Percentiles rank a stretch among this genome's conserved stretches.
Conservation (phyloP, 2,888 invertebrate genomes). For the Miltochrista miniata region DNA sequence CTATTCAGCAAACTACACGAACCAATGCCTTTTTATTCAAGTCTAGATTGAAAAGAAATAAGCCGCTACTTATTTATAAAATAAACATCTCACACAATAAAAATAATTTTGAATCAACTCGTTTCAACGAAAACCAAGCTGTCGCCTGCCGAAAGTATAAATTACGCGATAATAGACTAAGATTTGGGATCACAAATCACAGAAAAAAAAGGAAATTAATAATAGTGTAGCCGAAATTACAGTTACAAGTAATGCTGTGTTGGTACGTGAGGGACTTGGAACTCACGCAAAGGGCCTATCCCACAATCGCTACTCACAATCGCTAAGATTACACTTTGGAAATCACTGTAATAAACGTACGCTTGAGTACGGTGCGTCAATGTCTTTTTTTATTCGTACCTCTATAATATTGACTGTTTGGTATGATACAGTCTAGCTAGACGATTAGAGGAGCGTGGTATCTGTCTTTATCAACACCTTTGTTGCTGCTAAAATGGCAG, state of each 20-base stretch:
- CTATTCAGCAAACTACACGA: neutral
- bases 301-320: constrained; percentile 58
- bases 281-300: constrained; percentile 70
- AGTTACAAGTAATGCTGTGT: constrained; percentile 13
- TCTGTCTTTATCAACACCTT: too few species aligned
- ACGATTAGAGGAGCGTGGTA: too few species aligned
- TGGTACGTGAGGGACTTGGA: constrained; percentile 14
- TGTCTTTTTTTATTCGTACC: neutral
- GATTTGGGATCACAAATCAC: constrained; percentile 26
- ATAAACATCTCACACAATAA: neutral
- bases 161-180: constrained; percentile 17
- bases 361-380: constrained; percentile 23
- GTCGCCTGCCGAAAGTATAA: constrained; percentile 8
- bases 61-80: neutral
- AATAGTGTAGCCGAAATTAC: constrained; percentile 26
- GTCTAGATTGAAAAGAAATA: neutral
- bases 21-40: neutral
- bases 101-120: neutral
- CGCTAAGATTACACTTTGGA: constrained; percentile 58
- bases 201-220: constrained; percentile 35
- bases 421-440: too few species aligned
- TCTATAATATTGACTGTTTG: too few species aligned
- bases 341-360: constrained; percentile 42
- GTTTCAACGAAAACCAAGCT: neutral
- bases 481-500: too few species aligned